Evolutionary conservation across 2,888 invertebrate genomes (phyloP).

Genomic region (Lamellibrachia columna): DNA sequence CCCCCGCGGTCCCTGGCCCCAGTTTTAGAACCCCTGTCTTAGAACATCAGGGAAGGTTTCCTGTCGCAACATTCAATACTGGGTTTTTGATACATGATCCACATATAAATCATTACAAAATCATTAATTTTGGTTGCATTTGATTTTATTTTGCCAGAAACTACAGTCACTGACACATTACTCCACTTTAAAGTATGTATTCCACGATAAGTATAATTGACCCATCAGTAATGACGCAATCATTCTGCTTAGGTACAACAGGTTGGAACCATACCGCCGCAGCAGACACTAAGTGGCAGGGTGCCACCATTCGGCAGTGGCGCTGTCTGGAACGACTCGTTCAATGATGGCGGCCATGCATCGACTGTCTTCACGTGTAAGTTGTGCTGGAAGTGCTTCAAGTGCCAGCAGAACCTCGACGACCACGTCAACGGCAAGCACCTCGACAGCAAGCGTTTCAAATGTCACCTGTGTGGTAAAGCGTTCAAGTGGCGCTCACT

Average conservation of each 20-base stretch:
- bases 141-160: background rate
- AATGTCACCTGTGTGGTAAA: background rate
- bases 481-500: background rate
- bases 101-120: too few relatives aligned
- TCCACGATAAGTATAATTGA: background rate
- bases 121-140: background rate
- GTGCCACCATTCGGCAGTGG: background rate
- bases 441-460: slow-evolving; percentile 6
- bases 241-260: background rate
- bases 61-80: too few relatives aligned
- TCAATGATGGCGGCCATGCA: background rate
- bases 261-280: background rate
- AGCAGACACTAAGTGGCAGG: background rate
- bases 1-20: too few relatives aligned
- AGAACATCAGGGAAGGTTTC: too few relatives aligned
- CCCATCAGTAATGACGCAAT: background rate
- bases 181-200: background rate
- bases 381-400: background rate
- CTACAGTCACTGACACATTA: background rate
- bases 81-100: too few relatives aligned
- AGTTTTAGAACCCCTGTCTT: too few relatives aligned
- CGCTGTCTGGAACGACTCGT: background rate
- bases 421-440: slow-evolving; percentile 3
- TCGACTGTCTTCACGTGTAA: slow-evolving; percentile 2
- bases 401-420: slow-evolving; percentile 16